Evolutionary conservation across 2,888 invertebrate genomes (phyloP).

Genomic region (Drosophila affinis): DNA sequence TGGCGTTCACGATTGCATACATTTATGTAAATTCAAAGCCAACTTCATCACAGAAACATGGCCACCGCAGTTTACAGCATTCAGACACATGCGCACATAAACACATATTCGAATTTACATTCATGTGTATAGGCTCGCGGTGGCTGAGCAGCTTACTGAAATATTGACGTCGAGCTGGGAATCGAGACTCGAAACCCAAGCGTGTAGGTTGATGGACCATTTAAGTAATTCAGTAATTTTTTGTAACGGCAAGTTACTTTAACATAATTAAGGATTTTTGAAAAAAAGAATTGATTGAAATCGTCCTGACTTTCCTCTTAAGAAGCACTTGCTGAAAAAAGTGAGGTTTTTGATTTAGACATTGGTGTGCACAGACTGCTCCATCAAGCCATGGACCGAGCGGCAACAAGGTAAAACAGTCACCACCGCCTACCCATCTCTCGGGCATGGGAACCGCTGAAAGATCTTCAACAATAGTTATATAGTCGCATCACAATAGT

Average conservation of each 20-base stretch:
- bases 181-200: neutral
- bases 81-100: neutral
- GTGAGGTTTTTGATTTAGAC: no score
- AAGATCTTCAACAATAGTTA: neutral
- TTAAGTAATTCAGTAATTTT: no score
- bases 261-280: no score
- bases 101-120: neutral
- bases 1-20: constrained; percentile 62
- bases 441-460: neutral
- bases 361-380: no score
- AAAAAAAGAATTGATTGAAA: neutral
- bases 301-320: neutral
- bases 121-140: neutral
- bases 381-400: neutral
- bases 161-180: neutral
- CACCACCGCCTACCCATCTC: neutral
- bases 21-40: constrained; percentile 70
- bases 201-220: neutral
- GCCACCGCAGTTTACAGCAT: constrained; percentile 10
- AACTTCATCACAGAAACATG: constrained; percentile 50
- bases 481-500: neutral
- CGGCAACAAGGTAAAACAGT: neutral
- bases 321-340: no score
- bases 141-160: neutral
- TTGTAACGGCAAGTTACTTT: no score